These are phyloP conservation scores for Pachyseris speciosa DNA, from an alignment of 64 coral and sea anemone genomes.

Conservation along the genomic window DNA sequence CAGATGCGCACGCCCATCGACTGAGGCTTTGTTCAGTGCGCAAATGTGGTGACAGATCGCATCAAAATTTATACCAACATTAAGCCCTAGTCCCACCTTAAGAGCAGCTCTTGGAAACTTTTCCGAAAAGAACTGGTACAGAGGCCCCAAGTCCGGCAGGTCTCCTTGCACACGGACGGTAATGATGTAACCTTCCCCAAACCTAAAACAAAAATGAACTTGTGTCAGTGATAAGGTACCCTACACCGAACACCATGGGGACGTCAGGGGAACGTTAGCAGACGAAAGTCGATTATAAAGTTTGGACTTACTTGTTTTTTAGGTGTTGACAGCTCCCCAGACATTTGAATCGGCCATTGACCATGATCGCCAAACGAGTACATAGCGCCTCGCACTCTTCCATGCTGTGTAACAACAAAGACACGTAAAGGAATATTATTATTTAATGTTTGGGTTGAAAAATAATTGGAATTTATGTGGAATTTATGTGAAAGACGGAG, in stretches of 20 bases:
- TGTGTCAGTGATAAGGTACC: background rate
- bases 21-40: too few relatives aligned
- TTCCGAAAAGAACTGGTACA: conserved; percentile 65
- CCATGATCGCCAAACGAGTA: conserved; percentile 87
- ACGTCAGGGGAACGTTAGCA: too few relatives aligned
- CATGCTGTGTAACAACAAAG: conserved; percentile 59
- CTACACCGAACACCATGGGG: too few relatives aligned
- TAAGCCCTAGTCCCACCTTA: conserved; percentile 64
- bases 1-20: too few relatives aligned
- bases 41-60: too few relatives aligned
- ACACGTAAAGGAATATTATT: too few relatives aligned
- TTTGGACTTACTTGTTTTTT: conserved; percentile 65
- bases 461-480: too few relatives aligned
- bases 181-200: conserved; percentile 95
- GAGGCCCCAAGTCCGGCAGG: conserved; percentile 72
- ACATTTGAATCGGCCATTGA: conserved; percentile 87
- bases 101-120: conserved; percentile 74
- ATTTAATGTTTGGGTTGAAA: too few relatives aligned
- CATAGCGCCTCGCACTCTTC: conserved; percentile 87
- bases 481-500: too few relatives aligned
- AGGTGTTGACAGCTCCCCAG: conserved; percentile 88
- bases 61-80: too few relatives aligned
- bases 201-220: conserved; percentile 35
- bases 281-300: too few relatives aligned
- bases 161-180: conserved; percentile 86